Conservation (phyloP, 2,113 vertebrate genomes). For the Chamaetylas fuelleborni region DNA sequence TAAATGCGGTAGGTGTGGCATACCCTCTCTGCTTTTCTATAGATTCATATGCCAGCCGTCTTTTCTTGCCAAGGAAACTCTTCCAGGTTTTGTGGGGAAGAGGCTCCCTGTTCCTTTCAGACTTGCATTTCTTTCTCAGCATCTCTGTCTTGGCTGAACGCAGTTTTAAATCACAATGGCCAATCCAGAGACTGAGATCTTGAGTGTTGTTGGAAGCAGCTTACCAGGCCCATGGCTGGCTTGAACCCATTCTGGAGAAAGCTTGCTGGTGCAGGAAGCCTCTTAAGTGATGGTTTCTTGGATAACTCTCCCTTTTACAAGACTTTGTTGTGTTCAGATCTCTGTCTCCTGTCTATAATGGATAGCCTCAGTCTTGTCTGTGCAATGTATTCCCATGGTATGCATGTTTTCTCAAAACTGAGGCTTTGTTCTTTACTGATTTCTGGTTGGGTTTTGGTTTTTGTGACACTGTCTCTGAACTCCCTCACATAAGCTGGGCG, state of each 20-base stretch:
- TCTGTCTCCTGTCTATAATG: not conserved
- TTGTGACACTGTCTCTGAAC: not conserved
- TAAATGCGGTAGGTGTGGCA: not conserved
- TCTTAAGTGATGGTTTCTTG: not conserved
- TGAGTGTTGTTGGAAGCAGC: not conserved
- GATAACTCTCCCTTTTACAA: not conserved
- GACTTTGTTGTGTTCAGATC: not conserved
- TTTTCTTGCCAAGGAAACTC: not conserved
- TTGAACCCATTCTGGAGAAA: not conserved
- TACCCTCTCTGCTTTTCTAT: not conserved
- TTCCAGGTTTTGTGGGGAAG: not conserved
- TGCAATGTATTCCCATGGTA: not conserved
- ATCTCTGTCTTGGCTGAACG: not conserved
- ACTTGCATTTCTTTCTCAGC: not conserved
- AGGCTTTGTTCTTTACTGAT: not conserved
- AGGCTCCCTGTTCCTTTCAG: not conserved
- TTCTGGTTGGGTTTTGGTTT: not conserved
- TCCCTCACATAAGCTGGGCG: not conserved
- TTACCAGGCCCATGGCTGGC: not conserved
- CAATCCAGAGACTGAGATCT: not conserved
- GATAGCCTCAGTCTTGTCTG: not conserved
- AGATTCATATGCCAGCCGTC: not conserved
- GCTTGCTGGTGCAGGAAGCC: not conserved
- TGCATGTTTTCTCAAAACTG: not conserved
- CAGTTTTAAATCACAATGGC: not conserved